Evolutionary conservation across 2,113 vertebrate genomes (phyloP).

Genomic region (Girardinichthys multiradiatus): DNA sequence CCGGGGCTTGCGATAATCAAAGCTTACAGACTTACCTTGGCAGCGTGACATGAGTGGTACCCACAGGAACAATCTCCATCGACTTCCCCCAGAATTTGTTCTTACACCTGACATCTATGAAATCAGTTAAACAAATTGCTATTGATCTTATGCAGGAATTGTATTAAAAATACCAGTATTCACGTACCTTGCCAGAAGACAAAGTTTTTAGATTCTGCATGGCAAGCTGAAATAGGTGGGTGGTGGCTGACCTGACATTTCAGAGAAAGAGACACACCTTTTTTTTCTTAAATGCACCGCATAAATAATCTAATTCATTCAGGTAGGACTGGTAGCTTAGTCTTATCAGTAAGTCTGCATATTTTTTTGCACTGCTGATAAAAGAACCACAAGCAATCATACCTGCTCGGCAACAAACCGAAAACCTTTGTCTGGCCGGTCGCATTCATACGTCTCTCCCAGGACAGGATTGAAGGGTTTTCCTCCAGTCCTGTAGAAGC

Average conservation of each 20-base stretch:
- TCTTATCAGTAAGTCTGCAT: neutral
- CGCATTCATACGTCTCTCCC: constrained; percentile 95
- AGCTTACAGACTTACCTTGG: constrained; percentile 83
- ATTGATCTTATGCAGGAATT: neutral
- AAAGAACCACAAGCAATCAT: constrained; percentile 20
- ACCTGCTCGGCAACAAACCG: constrained; percentile 95
- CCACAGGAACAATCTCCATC: constrained; percentile 97
- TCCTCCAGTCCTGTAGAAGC: constrained; percentile 93
- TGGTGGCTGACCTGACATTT: constrained; percentile 93
- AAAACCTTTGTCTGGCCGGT: constrained; percentile 92
- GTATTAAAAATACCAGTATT: neutral
- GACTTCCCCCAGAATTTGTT: constrained; percentile 99
- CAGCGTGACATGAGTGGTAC: constrained; percentile 90
- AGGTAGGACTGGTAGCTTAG: neutral
- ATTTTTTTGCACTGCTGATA: neutral
- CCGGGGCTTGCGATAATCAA: neutral
- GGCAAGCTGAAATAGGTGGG: constrained; percentile 96
- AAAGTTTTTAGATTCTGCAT: constrained; percentile 94
- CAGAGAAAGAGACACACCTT: constrained; percentile 3
- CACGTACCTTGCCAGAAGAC: constrained; percentile 95
- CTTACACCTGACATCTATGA: constrained; percentile 94
- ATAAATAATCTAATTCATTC: neutral
- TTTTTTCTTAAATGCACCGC: neutral
- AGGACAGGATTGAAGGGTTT: constrained; percentile 98
- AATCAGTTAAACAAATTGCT: neutral